Conservation (phyloP, 2,888 invertebrate species). For the Amiota mariae region DNA sequence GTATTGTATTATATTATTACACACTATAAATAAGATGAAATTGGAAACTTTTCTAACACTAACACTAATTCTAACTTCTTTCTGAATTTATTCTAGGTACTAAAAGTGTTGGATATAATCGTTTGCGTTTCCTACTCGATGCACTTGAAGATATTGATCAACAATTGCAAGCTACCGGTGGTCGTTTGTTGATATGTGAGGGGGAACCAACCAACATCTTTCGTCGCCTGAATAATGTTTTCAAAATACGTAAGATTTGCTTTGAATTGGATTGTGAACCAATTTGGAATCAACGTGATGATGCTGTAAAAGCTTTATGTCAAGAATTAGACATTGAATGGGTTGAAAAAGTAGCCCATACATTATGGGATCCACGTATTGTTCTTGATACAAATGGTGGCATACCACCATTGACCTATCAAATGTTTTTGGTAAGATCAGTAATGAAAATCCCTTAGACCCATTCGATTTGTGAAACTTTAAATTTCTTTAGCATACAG, state of each 20-base stretch:
- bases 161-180: constrained; percentile 74
- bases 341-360: constrained; percentile 80
- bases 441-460: neutral
- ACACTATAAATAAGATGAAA: no score
- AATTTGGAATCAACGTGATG: constrained; percentile 80
- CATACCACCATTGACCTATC: constrained; percentile 81
- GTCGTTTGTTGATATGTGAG: constrained; percentile 76
- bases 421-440: constrained; percentile 79
- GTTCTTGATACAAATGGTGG: constrained; percentile 82
- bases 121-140: constrained; percentile 81
- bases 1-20: no score
- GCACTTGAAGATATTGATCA: constrained; percentile 79
- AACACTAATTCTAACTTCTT: neutral
- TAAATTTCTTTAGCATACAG: constrained; percentile 75
- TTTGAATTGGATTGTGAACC: constrained; percentile 84
- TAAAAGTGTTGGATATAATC: constrained; percentile 79
- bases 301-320: constrained; percentile 76
- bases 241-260: constrained; percentile 76
- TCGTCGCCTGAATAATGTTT: constrained; percentile 76
- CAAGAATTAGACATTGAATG: constrained; percentile 76
- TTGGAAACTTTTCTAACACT: neutral
- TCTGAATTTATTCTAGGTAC: constrained; percentile 74
- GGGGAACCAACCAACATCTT: constrained; percentile 79
- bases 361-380: constrained; percentile 80
- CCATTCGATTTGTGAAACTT: neutral